Conservation (phyloP, 2,888 invertebrate genomes). For the Orchestes rusci region DNA sequence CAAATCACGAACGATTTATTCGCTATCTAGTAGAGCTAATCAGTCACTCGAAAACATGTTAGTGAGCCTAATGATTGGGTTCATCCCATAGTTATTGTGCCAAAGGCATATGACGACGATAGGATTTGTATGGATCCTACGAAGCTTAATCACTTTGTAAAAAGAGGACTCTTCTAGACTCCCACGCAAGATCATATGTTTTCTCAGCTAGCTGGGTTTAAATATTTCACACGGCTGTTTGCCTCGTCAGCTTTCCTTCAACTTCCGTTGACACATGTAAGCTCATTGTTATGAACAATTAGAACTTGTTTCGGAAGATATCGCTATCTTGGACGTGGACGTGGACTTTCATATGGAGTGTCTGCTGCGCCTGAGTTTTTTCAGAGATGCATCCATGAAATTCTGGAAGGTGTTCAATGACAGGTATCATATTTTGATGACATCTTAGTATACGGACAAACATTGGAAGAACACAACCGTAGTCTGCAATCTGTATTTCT, state of each 20-base stretch:
- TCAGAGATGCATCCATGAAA: conserved; percentile 9
- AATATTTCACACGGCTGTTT: too few species aligned
- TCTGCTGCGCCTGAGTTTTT: conserved; percentile 14
- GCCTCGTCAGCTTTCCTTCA: too few species aligned
- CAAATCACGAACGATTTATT: too few species aligned
- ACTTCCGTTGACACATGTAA: too few species aligned
- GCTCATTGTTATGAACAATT: too few species aligned
- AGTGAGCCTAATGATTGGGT: conserved; percentile 8
- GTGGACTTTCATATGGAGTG: too few species aligned
- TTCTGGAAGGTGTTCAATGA: conserved; percentile 12
- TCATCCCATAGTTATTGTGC: conserved; percentile 9
- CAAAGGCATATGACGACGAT: conserved; percentile 19
- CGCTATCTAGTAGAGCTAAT: too few species aligned
- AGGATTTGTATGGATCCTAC: conserved; percentile 21
- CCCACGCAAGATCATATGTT: conserved; percentile 5
- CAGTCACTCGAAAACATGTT: too few species aligned
- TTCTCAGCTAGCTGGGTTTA: conserved; percentile 11
- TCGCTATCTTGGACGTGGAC: too few species aligned
- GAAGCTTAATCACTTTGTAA: conserved; percentile 7
- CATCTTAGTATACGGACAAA: conserved; percentile 10
- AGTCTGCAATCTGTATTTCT: neutral
- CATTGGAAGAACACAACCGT: conserved; percentile 4
- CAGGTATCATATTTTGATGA: conserved; percentile 16
- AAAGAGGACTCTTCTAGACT: conserved; percentile 5
- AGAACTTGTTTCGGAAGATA: too few species aligned